Conservation (phyloP, 2,113 vertebrate species). For the Peromyscus maniculatus region DNA sequence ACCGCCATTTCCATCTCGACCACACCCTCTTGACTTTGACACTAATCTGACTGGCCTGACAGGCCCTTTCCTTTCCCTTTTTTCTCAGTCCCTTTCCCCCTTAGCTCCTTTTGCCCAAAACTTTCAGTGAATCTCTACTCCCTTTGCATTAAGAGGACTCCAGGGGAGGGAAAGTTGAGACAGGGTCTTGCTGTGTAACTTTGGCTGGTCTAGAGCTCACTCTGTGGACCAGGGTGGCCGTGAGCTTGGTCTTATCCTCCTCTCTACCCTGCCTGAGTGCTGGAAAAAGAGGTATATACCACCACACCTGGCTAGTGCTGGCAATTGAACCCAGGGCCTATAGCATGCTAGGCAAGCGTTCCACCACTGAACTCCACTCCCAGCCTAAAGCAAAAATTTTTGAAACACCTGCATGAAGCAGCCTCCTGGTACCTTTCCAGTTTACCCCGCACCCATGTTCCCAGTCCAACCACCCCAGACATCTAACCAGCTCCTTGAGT, state of each 20-base stretch:
- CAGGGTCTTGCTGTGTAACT: neutral
- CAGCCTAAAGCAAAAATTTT: neutral
- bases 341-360: neutral
- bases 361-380: neutral
- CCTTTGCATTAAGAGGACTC: neutral
- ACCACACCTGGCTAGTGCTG: neutral
- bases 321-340: neutral
- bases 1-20: neutral
- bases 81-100: neutral
- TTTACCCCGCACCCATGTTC: neutral
- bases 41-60: neutral
- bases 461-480: neutral
- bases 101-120: neutral
- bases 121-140: neutral
- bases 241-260: neutral
- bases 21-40: neutral
- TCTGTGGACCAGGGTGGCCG: neutral
- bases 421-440: neutral
- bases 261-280: neutral
- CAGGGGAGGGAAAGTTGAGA: neutral
- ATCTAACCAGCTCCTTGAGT: conserved; percentile 23
- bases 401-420: conserved; percentile 4
- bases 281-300: neutral
- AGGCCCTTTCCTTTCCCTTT: neutral
- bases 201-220: neutral